These are phyloP conservation scores for Bubo scandiacus DNA, from an alignment of 2,113 vertebrate species.

Conservation along the genomic window DNA sequence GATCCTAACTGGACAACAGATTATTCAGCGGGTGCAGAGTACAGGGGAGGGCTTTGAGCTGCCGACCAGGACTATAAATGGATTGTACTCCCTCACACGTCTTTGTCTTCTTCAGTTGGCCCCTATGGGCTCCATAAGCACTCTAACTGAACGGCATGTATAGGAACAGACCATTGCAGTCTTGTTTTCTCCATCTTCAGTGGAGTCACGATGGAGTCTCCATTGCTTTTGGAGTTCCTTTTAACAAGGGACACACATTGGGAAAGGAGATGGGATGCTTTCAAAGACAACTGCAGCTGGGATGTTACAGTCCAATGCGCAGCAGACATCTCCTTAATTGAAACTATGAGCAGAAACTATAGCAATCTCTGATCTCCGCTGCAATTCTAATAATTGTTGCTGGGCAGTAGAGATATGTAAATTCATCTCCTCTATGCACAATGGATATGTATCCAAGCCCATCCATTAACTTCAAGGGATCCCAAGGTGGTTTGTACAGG, in stretches of 20 bases:
- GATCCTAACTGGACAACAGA: background rate
- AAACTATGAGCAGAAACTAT: background rate
- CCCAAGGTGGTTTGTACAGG: rapidly evolving
- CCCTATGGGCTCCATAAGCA: background rate
- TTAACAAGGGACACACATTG: too few species aligned
- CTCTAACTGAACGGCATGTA: too few species aligned
- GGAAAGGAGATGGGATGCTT: background rate
- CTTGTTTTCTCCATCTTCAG: background rate
- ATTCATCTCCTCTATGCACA: background rate
- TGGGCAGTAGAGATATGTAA: background rate
- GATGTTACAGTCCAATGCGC: background rate
- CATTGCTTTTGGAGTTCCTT: background rate
- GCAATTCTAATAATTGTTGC: background rate
- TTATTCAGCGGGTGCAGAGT: background rate
- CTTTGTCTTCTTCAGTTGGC: background rate
- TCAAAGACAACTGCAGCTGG: background rate
- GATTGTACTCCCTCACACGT: background rate
- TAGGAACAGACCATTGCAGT: background rate
- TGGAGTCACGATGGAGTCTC: too few species aligned
- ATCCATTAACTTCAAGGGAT: background rate
- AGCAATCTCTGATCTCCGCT: background rate
- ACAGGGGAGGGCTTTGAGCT: background rate
- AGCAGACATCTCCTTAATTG: conserved; percentile 9
- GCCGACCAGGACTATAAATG: background rate
- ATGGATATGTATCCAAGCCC: background rate